Conservation (phyloP, 2,888 invertebrate species). For the Scelioninae gen. 1 region DNA sequence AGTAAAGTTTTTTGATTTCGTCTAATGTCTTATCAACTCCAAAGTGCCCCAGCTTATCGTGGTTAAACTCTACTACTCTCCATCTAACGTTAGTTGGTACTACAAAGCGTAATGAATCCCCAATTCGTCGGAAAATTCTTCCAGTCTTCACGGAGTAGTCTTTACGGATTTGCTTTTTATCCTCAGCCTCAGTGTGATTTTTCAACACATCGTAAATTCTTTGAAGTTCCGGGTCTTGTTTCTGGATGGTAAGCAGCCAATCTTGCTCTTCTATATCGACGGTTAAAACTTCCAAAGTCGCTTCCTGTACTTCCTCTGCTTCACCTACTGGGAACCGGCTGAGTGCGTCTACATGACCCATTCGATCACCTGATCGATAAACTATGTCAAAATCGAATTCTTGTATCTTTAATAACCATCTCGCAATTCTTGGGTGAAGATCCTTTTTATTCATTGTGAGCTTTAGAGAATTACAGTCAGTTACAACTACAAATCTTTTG, state of each 20-base stretch:
- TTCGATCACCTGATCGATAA: slow-evolving; percentile 15
- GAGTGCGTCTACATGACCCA: slow-evolving; percentile 33
- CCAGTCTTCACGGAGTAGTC: slow-evolving; percentile 3
- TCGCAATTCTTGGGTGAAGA: slow-evolving; percentile 27
- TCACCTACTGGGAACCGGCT: slow-evolving; percentile 19
- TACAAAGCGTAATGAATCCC: background rate
- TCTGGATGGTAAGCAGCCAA: slow-evolving; percentile 11
- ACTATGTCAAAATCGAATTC: slow-evolving; percentile 31
- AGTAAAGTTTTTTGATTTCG: slow-evolving; percentile 7
- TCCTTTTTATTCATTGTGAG: slow-evolving; percentile 42
- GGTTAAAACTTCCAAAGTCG: too few species aligned
- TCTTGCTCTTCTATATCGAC: background rate
- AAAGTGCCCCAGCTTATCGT: slow-evolving; percentile 10
- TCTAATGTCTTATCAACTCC: slow-evolving; percentile 9
- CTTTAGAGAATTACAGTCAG: slow-evolving; percentile 48
- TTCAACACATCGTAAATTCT: background rate
- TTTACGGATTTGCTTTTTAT: background rate
- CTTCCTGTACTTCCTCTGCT: too few species aligned
- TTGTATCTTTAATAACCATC: slow-evolving; percentile 44
- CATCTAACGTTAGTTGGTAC: slow-evolving; percentile 8
- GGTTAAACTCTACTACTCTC: background rate
- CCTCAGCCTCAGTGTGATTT: background rate
- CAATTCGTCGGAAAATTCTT: background rate
- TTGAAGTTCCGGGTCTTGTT: slow-evolving; percentile 11
- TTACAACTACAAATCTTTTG: slow-evolving; percentile 18